These are phyloP conservation scores for Acanthosoma haemorrhoidale DNA, from an alignment of 2,888 invertebrate species.

Conservation along the genomic window DNA sequence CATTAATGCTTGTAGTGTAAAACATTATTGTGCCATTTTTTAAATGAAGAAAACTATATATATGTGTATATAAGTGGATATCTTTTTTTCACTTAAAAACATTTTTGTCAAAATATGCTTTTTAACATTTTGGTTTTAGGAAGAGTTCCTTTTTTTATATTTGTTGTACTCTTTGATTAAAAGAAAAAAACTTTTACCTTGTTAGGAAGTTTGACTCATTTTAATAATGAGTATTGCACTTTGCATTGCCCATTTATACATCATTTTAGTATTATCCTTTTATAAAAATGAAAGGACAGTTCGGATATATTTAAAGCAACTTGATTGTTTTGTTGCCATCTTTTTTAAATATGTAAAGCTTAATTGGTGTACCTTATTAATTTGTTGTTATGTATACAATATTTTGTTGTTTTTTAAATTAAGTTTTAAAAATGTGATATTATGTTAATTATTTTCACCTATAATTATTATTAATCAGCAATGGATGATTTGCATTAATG, in stretches of 20 bases:
- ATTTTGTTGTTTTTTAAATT: not conserved
- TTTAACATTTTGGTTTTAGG: too few relatives aligned
- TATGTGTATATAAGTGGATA: not conserved
- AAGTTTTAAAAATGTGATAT: not conserved
- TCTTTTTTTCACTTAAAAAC: too few relatives aligned
- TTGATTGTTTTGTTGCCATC: slow-evolving; percentile 14
- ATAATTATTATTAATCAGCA: not conserved
- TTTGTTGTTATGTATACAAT: not conserved
- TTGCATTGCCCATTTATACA: too few relatives aligned
- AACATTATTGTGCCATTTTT: not conserved
- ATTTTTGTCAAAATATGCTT: too few relatives aligned
- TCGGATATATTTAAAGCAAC: slow-evolving; percentile 6
- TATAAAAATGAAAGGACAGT: too few relatives aligned
- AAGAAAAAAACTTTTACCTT: not conserved
- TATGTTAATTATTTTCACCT: not conserved
- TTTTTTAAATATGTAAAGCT: slow-evolving; percentile 18
- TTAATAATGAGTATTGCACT: not conserved
- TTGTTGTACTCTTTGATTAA: too few relatives aligned
- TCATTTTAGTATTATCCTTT: too few relatives aligned
- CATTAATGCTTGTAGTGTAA: not conserved
- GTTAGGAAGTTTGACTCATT: not conserved
- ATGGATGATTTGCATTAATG: not conserved
- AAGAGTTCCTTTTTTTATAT: too few relatives aligned
- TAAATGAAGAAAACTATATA: not conserved
- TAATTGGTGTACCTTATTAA: not conserved